A percentile compares a stretch with the other conserved stretches of the same genome.
These are phyloP conservation scores for Drosophila punjabiensis DNA, from an alignment of 1,140 invertebrate species.

Conservation along the genomic window DNA sequence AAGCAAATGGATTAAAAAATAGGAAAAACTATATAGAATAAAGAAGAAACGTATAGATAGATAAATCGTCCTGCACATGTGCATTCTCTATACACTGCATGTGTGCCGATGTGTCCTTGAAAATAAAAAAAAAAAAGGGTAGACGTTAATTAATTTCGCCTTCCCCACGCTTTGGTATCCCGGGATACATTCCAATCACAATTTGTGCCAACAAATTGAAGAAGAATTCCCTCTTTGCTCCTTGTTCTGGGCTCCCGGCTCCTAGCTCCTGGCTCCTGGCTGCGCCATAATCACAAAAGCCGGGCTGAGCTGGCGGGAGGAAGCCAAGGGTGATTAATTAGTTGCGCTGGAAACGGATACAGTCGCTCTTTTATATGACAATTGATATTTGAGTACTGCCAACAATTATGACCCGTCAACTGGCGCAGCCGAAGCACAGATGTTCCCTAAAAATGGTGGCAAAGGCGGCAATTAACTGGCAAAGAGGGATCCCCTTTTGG, in stretches of 20 bases:
- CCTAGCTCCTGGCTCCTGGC: neutral
- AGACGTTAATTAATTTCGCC: conserved; percentile 18
- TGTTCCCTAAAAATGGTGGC: neutral
- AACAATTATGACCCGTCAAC: conserved; percentile 25
- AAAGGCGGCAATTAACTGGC: neutral
- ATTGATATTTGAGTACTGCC: conserved; percentile 27
- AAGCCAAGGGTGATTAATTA: conserved; percentile 42
- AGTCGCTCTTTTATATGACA: conserved; percentile 16
- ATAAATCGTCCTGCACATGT: neutral
- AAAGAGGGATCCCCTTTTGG: neutral
- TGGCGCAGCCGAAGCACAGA: neutral
- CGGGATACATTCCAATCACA: conserved; percentile 30
- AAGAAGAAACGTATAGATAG: neutral
- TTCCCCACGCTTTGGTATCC: neutral
- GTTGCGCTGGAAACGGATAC: conserved; percentile 41
- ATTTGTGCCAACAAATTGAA: conserved; percentile 21
- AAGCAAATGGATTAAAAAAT: neutral
- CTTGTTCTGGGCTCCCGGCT: neutral
- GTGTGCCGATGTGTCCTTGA: neutral
- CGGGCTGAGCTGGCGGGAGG: conserved; percentile 20
- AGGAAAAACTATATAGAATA: neutral
- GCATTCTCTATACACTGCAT: neutral
- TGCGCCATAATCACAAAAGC: conserved; percentile 33
- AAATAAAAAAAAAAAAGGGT: conserved; percentile 26
- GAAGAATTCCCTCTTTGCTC: conserved; percentile 1